phyloP scores from a whole-genome alignment of 2,797 vertebrate genomes.

The Avahi laniger region DNA sequence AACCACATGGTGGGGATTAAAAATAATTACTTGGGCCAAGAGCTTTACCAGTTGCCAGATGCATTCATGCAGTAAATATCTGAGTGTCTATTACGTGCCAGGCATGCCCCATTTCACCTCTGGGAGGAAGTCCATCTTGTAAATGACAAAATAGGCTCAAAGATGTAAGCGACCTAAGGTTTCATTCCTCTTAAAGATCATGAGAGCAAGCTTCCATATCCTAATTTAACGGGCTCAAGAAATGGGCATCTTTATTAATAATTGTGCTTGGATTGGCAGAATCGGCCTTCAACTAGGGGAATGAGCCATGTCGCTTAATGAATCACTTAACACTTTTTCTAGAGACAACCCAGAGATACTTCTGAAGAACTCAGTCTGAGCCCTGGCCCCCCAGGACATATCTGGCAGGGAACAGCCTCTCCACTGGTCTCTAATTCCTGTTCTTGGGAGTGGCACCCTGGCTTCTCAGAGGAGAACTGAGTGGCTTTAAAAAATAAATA shows the following conservation, averaged over 20 bases:
- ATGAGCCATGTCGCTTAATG: too few relatives aligned
- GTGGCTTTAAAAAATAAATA: neutral
- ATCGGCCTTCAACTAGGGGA: neutral
- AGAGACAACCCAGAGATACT: neutral
- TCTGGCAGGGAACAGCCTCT: neutral
- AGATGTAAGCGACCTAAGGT: neutral
- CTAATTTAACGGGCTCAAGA: neutral
- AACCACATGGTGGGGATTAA: neutral
- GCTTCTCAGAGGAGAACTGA: neutral
- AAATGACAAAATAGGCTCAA: neutral
- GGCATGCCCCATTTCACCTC: neutral
- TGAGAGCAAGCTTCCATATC: neutral
- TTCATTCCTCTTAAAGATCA: neutral
- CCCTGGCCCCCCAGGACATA: neutral
- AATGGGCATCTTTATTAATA: neutral
- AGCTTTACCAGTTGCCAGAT: neutral
- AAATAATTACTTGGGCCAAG: neutral
- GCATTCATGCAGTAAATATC: neutral
- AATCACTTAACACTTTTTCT: neutral
- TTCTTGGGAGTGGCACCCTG: neutral
- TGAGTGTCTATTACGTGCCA: neutral
- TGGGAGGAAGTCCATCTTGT: neutral
- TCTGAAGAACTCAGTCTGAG: neutral
- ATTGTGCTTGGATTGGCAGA: neutral
- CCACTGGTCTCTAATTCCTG: neutral